Evolutionary conservation across 2,113 vertebrate species (phyloP), one percentile per base, ranked within the genome.

Genomic region (Tylochromis polylepis): DNA sequence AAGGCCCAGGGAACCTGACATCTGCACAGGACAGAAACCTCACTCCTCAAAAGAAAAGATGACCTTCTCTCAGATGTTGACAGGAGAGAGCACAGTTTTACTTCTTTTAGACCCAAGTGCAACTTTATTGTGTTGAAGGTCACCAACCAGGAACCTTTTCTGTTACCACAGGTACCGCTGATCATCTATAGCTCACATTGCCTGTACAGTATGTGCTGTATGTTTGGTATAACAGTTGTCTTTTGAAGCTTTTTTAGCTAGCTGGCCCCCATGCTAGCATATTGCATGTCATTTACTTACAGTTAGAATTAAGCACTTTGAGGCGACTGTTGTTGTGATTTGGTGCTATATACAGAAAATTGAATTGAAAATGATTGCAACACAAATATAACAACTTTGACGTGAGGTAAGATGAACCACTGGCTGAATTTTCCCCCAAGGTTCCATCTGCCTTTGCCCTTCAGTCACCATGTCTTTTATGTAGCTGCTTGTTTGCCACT

Each of bases 11-110:
- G 56, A 15, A 1, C 4, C 57, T 59, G 24, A 2, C 4, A 4
- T 59, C 31, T 34, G 29, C 59, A 0, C 12, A 15, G 57, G 24
- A 59, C 57, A 60, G 59, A 20, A 34, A 34, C 3, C 8, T 60
- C 16, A 11, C 29, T 34, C 15, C 9, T 2, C 27, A 59, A 31
- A 60, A 1, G 1, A 0, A 31, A 8, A 31, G 31, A 3, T 11
- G 15, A 18, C 2, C 15, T 60, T 1, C 58, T 31, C 27, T 60
- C 15, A 18, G 27, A 18, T 2, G 15, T 1, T 6, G 59, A 20
- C 58, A 60, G 55, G n/a, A 22, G 18, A 53, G 58, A 34, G 41
- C 41, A 12, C 41, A 43, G 8, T 34, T 41, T 41, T 11, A 41
- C 38, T 41, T 41, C 38, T 41, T 41, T 41, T 41, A 41, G 38